Base-by-base conservation (phyloP, 2,888 invertebrate genomes). In the Tigriopus californicus region DNA sequence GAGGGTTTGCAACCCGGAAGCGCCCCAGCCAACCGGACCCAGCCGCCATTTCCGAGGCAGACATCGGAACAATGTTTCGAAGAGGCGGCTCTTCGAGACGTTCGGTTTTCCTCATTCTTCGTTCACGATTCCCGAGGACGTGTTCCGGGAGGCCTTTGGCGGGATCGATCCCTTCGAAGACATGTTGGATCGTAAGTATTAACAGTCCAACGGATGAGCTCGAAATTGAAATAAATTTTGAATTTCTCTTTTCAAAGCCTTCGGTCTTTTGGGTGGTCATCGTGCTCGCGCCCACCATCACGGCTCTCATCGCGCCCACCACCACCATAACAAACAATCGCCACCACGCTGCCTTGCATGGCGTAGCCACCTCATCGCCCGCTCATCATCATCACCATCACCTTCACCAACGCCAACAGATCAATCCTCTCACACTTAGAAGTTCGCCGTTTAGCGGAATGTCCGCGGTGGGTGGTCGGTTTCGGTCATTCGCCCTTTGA, bases 61-160 rank as follows among this genome's bases (percentile, higher is more conserved):
- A 41, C 33, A 49, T 49, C 13, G 33, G 2, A 18, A 59, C 42
- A 25, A 59, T 5, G 18, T 15, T n/a, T 15, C 6, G 41, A 18
- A 13, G 56, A 41, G 10, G 53, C 8, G 11, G 51, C 8, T n/a
- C 44, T 22, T 20, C 22, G 49, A 49, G 8, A 22, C 15, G 49
- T 49, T 49, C 22, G 79, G 79, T 66, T 83, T 81, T 75, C 79
- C 81, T 64, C 86, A 88, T 76, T 80, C 69, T 82, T 83, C 67
- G 98, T 98, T 82, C 82, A 95, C 71, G 92, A 95, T 71, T n/a
- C 97, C 97, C 24, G 91, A 94, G 69, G 97, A 97, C 68, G 94
- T 98, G 59, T 98, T 98, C 75, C 83, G 89, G 75, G 98, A 98
- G 72, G 98, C 98, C 77, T 98, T 98, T 72, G 88, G 88, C 49